Evolutionary conservation across 2,888 invertebrate genomes (phyloP).

Genomic region (Agrochola lychnidis): DNA sequence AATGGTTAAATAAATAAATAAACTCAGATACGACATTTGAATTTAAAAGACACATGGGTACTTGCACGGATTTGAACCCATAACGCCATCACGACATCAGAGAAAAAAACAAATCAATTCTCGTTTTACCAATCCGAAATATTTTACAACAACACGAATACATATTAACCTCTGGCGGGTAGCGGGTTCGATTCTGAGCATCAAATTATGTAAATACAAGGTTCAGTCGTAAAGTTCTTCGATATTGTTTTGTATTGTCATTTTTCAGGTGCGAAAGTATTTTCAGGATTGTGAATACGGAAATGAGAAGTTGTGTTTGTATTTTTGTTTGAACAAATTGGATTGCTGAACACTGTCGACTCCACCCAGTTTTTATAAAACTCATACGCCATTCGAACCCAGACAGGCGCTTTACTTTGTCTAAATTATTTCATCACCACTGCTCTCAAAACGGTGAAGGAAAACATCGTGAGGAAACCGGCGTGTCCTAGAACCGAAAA

Average conservation of each 20-base stretch:
- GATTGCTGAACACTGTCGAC: neutral
- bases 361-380: no score
- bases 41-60: no score
- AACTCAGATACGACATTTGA: no score
- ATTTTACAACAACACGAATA: conserved; percentile 39
- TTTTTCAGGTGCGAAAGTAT: conserved; percentile 32
- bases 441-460: no score
- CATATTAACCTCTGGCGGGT: conserved; percentile 41
- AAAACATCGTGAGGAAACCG: no score
- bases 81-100: no score
- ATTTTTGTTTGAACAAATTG: neutral
- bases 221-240: conserved; percentile 49
- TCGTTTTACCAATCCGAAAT: conserved; percentile 21
- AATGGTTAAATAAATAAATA: no score
- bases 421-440: no score
- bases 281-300: conserved; percentile 1
- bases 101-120: conserved; percentile 13
- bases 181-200: conserved; percentile 38
- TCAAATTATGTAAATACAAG: conserved; percentile 59
- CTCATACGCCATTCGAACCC: no score
- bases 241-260: conserved; percentile 57
- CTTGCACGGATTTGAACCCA: no score
- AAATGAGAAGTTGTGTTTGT: neutral
- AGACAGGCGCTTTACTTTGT: no score
- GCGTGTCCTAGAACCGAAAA: no score